A percentile compares a stretch with the other conserved stretches of the same genome.
Conservation (phyloP, 1,140 invertebrate genomes). For the Neocloeon triangulifer region DNA sequence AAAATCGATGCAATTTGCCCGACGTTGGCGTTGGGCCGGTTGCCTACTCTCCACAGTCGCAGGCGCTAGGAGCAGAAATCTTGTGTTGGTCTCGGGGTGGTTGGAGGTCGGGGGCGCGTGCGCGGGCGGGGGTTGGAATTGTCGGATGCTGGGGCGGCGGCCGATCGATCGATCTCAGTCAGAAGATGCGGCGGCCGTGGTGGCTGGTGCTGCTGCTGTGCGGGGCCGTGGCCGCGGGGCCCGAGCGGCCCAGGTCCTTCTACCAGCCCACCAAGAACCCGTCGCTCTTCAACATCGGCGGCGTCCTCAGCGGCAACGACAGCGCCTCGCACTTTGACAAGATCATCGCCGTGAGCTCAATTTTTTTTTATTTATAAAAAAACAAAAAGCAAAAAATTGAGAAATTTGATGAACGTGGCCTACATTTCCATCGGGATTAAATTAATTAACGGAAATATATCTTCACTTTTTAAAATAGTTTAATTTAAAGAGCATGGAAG, state of each 20-base stretch:
- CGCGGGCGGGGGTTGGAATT: no score
- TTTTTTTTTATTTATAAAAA: neutral
- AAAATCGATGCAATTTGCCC: no score
- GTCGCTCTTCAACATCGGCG: slow-evolving; percentile 65
- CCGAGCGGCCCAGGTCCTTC: neutral
- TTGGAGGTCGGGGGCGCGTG: no score
- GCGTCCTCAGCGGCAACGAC: slow-evolving; percentile 59
- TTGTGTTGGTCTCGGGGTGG: no score
- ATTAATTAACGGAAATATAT: neutral
- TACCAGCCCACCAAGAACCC: slow-evolving; percentile 26
- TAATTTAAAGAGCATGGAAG: neutral
- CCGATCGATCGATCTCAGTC: no score
- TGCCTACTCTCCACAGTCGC: no score
- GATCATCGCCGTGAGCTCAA: slow-evolving; percentile 48
- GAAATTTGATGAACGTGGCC: neutral
- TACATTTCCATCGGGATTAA: neutral
- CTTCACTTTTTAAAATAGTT: neutral
- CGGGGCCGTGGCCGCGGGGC: no score
- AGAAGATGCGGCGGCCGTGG: neutral
- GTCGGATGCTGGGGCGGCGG: no score
- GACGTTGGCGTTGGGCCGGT: no score
- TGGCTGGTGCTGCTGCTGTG: neutral
- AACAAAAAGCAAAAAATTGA: neutral
- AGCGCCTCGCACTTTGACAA: slow-evolving; percentile 53
- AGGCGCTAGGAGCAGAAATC: no score